These are phyloP conservation scores for Caprella mutica DNA, from an alignment of 2,888 invertebrate species.

Conservation along the genomic window DNA sequence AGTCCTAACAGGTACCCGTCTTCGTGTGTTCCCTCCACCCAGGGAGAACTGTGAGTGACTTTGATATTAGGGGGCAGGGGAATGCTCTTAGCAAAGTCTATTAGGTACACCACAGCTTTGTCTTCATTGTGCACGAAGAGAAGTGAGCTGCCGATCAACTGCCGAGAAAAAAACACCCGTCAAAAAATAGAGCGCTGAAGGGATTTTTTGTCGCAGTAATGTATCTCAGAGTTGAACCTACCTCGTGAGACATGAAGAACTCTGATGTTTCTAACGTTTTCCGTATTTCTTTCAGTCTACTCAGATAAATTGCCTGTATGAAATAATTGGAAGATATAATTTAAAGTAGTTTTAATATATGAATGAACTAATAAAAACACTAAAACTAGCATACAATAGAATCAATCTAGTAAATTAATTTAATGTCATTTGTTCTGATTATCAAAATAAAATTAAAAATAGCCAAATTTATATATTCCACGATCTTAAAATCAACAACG, in stretches of 20 bases:
- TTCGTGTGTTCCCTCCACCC: constrained; percentile 88
- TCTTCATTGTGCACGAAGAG: constrained; percentile 85
- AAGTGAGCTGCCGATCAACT: constrained; percentile 84
- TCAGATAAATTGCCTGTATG: constrained; percentile 64
- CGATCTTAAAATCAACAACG: no score
- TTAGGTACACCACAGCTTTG: constrained; percentile 87
- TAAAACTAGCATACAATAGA: no score
- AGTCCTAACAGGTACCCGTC: constrained; percentile 89
- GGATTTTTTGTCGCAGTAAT: not conserved
- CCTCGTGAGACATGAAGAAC: constrained; percentile 84
- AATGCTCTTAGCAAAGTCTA: constrained; percentile 93
- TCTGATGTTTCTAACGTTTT: constrained; percentile 69
- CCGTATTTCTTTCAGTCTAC: constrained; percentile 71
- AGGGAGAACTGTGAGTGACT: constrained; percentile 68
- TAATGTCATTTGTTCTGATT: no score
- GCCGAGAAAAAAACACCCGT: constrained; percentile 36
- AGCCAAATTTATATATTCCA: no score
- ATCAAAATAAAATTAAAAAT: no score
- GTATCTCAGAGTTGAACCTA: constrained; percentile 35
- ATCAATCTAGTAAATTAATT: no score
- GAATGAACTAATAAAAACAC: no score
- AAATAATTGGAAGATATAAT: constrained; percentile 35
- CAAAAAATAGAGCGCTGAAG: not conserved
- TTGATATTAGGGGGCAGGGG: constrained; percentile 59
- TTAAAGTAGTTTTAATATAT: no score